Percentiles rank a stretch among this genome's conserved stretches.
phyloP scores from a whole-genome alignment of 1,140 invertebrate genomes.

The Neelides sp. region DNA sequence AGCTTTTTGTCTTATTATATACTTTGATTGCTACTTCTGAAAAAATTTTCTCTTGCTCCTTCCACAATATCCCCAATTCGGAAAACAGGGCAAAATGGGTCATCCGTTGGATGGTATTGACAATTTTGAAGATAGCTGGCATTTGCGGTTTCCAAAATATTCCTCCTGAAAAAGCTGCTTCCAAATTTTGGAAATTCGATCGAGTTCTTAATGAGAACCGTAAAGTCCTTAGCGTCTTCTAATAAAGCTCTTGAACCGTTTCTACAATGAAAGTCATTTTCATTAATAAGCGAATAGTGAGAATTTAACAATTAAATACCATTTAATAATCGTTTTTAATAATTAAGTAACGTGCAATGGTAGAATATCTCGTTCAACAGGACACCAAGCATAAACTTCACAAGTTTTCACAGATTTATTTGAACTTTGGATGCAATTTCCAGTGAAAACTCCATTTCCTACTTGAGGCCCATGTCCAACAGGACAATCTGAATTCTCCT shows the following conservation, averaged over 20 bases:
- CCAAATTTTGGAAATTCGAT: constrained; percentile 38
- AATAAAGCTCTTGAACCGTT: constrained; percentile 34
- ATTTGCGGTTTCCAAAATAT: constrained; percentile 36
- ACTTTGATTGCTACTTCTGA: not conserved
- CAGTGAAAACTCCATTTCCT: constrained; percentile 39
- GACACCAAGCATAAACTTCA: constrained; percentile 44
- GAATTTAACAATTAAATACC: too few relatives aligned
- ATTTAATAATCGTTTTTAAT: too few relatives aligned
- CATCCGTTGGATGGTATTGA: constrained; percentile 32
- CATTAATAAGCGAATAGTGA: too few relatives aligned
- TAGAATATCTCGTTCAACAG: constrained; percentile 35
- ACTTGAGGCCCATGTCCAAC: constrained; percentile 26
- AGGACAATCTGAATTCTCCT: constrained; percentile 30
- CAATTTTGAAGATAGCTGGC: constrained; percentile 35
- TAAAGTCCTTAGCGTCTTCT: constrained; percentile 37
- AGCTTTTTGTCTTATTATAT: too few relatives aligned
- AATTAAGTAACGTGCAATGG: constrained; percentile 18
- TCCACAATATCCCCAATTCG: constrained; percentile 36
- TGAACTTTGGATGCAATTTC: constrained; percentile 35
- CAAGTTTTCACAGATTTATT: constrained; percentile 34
- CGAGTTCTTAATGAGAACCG: constrained; percentile 43
- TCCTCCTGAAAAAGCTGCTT: constrained; percentile 32
- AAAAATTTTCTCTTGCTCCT: constrained; percentile 34
- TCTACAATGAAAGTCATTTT: too few relatives aligned
- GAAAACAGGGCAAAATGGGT: constrained; percentile 41